Evolutionary conservation across 1,140 invertebrate genomes (phyloP).

Genomic region (Pachypeltis micranthus): DNA sequence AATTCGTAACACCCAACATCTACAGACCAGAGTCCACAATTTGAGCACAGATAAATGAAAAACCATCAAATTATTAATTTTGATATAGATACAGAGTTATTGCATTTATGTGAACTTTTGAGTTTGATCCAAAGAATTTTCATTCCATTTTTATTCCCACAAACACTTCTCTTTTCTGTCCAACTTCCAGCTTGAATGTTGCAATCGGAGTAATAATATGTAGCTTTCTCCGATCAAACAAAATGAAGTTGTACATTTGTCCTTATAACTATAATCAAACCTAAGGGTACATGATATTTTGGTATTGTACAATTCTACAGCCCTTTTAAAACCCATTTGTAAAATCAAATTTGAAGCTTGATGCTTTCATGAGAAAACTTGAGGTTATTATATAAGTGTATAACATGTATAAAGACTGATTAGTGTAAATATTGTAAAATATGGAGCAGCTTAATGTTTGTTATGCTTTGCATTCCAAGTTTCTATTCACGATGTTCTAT

Average conservation of each 20-base stretch:
- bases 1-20: too few species aligned
- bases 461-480: neutral
- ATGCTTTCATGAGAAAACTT: neutral
- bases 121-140: too few species aligned
- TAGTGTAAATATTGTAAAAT: neutral
- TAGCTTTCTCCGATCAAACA: too few species aligned
- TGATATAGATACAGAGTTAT: too few species aligned
- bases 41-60: neutral
- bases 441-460: neutral
- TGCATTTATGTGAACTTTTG: too few species aligned
- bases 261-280: neutral
- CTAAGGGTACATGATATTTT: neutral
- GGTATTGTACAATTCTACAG: neutral
- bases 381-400: neutral
- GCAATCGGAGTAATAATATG: too few species aligned
- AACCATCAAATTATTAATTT: too few species aligned
- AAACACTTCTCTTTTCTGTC: too few species aligned
- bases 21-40: neutral
- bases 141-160: too few species aligned
- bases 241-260: neutral
- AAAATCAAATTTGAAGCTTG: neutral
- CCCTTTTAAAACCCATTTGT: neutral
- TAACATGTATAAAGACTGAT: slow-evolving; percentile 1
- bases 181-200: neutral
- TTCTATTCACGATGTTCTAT: too few species aligned